A percentile compares a stretch with the other conserved stretches of the same genome.
Conservation (phyloP, 92 coral and sea anemone species). For the Phenganax stokvisi region DNA sequence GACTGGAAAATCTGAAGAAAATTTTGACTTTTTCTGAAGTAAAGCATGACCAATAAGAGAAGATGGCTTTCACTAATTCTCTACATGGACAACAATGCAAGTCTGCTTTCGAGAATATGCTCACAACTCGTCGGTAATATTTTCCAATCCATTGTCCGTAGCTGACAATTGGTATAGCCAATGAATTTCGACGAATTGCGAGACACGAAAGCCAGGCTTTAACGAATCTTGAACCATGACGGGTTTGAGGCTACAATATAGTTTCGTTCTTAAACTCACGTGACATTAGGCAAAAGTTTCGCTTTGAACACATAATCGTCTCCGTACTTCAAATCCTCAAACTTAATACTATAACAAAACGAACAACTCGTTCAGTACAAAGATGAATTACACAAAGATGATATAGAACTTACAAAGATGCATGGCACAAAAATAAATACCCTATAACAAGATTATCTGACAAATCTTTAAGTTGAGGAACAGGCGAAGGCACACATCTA, state of each 20-base stretch:
- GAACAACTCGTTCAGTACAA: background rate
- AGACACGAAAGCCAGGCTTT: too few species aligned
- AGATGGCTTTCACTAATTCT: too few species aligned
- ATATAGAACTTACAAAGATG: background rate
- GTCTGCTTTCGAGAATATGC: too few species aligned
- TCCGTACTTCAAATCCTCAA: conserved; percentile 57
- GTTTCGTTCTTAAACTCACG: conserved; percentile 21
- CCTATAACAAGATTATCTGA: conserved; percentile 69
- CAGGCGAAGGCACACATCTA: conserved; percentile 71
- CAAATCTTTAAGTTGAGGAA: conserved; percentile 71
- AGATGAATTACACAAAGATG: background rate
- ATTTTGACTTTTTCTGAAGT: background rate
- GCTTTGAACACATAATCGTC: conserved; percentile 60
- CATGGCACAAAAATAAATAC: conserved; percentile 27
- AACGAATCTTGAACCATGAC: too few species aligned
- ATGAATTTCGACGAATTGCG: too few species aligned
- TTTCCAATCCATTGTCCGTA: too few species aligned
- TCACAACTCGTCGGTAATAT: too few species aligned
- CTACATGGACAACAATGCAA: too few species aligned
- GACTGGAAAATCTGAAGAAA: background rate
- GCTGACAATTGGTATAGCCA: too few species aligned
- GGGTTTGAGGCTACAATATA: background rate
- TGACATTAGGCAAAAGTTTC: conserved; percentile 39
- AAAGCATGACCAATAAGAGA: background rate
- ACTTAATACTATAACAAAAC: conserved; percentile 55